These are phyloP conservation scores for Crambe crambe DNA, from an alignment of 37 sponge, comb jelly and placozoan genomes.

Conservation along the genomic window DNA sequence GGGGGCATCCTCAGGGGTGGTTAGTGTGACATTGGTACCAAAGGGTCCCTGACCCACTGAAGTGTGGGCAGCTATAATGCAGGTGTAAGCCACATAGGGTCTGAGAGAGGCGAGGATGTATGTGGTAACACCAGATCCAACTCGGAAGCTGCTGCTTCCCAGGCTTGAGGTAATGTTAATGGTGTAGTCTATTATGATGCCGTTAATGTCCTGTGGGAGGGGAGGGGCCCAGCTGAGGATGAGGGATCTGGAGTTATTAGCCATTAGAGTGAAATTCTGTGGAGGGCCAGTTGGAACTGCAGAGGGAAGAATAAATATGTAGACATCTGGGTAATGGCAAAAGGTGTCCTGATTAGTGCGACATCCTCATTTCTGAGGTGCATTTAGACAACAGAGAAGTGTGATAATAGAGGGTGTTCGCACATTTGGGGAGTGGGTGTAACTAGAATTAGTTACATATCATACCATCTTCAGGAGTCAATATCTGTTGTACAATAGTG, in stretches of 20 bases:
- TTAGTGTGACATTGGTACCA: neutral
- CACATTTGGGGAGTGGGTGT: too few relatives aligned
- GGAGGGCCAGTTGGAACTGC: constrained; percentile 30
- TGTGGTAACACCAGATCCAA: neutral
- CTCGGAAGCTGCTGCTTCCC: neutral
- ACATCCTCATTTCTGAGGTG: too few relatives aligned
- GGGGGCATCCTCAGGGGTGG: constrained; percentile 8
- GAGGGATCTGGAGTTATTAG: neutral
- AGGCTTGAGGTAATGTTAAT: neutral
- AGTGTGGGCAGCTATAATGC: constrained; percentile 29
- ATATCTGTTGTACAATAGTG: neutral
- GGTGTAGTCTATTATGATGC: constrained; percentile 13
- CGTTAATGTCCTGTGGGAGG: constrained; percentile 5
- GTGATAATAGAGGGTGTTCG: too few relatives aligned
- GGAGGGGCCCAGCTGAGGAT: constrained; percentile 19
- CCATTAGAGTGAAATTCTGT: constrained; percentile 6
- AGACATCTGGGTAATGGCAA: too few relatives aligned
- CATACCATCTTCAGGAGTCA: constrained; percentile 22
- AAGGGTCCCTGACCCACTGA: constrained; percentile 35
- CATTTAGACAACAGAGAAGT: too few relatives aligned
- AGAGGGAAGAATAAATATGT: neutral
- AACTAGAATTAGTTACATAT: too few relatives aligned
- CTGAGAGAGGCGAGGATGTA: neutral
- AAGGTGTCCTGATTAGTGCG: too few relatives aligned
- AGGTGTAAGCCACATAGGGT: neutral